A percentile compares a stretch with the other conserved stretches of the same genome.
phyloP scores from a whole-genome alignment of 2,113 vertebrate genomes.

The Cichladusa arquata region DNA sequence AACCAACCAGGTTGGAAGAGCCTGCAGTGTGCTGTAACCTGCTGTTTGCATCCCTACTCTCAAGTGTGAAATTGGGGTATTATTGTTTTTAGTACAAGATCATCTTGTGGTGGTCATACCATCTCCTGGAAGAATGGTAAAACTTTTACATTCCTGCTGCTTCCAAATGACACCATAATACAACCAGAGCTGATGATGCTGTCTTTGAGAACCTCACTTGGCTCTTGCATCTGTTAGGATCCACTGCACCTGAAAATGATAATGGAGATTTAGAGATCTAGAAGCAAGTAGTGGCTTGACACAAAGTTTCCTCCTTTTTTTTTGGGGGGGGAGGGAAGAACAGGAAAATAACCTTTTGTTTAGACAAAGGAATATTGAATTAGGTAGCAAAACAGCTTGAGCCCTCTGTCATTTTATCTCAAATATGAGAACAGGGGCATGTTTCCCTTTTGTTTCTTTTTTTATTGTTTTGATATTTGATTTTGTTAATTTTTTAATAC shows the following conservation, averaged over 20 bases:
- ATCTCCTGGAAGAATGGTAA: neutral
- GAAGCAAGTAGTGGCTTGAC: neutral
- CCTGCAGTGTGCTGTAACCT: neutral
- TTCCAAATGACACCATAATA: neutral
- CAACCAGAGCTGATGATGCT: neutral
- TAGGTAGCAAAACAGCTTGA: neutral
- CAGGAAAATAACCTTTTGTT: neutral
- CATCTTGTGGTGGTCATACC: neutral
- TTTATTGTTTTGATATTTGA: neutral
- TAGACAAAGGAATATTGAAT: neutral
- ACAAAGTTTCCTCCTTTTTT: neutral
- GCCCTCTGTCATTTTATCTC: neutral
- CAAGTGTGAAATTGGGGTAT: neutral
- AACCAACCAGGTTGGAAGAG: neutral
- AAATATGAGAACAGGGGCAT: neutral
- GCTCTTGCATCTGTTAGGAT: neutral
- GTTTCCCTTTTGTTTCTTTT: neutral
- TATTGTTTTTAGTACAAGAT: neutral
- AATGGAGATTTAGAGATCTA: neutral
- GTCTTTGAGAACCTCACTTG: neutral
- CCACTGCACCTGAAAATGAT: neutral
- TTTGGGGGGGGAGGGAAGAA: neutral
- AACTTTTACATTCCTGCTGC: neutral
- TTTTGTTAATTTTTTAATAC: neutral
- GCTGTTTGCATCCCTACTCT: neutral